phyloP scores from a whole-genome alignment of 2,797 vertebrate species.

The Dallia pectoralis region DNA sequence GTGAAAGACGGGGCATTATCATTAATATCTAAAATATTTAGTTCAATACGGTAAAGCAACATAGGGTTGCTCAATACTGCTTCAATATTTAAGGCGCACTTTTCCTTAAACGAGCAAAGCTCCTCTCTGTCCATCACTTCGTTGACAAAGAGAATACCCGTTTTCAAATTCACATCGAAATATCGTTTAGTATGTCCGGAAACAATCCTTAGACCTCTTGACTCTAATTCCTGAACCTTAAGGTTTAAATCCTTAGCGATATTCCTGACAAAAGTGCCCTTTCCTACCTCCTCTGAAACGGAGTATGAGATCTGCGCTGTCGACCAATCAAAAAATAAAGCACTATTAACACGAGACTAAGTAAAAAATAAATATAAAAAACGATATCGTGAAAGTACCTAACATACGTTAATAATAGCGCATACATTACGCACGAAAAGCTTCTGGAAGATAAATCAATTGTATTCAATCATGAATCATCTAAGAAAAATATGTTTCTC shows the following conservation, averaged over 20 bases:
- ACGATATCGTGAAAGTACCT: no score
- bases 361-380: no score
- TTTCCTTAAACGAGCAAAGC: slow-evolving; percentile 38
- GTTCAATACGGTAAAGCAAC: slow-evolving; percentile 61
- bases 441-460: no score
- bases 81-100: slow-evolving; percentile 58
- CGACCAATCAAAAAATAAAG: no score
- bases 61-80: slow-evolving; percentile 61
- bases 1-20: slow-evolving; percentile 67
- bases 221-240: slow-evolving; percentile 72
- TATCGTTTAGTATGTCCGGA: slow-evolving; percentile 67
- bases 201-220: slow-evolving; percentile 69
- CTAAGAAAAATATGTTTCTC: no score
- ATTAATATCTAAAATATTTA: slow-evolving; percentile 71
- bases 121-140: slow-evolving; percentile 53
- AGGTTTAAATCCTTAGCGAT: slow-evolving; percentile 77
- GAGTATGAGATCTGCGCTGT: slow-evolving; percentile 76
- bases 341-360: neutral
- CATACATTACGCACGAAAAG: no score
- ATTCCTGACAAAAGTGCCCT: slow-evolving; percentile 77
- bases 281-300: slow-evolving; percentile 77
- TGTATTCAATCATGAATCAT: no score
- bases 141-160: slow-evolving; percentile 50
- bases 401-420: no score
- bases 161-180: slow-evolving; percentile 54